Evolutionary conservation across 2,797 vertebrate genomes (phyloP), one percentile per base, ranked within the genome.

Genomic region (Uromys caudimaculatus): DNA sequence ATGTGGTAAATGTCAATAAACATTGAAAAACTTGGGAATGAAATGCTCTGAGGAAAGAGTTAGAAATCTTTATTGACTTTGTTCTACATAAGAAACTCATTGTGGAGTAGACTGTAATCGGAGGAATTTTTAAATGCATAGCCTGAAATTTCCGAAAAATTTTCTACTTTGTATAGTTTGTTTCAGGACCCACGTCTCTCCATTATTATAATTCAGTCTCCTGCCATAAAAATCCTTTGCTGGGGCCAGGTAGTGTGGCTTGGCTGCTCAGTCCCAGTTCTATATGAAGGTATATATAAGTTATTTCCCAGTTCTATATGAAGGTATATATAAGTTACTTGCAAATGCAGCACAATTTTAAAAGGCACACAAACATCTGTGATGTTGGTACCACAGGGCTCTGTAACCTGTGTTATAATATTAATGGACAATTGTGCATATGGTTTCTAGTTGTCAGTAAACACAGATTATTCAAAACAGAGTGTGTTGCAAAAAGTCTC

Each of bases 401-500:
- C 54, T 54, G 3, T 11, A 94, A 64, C n/a, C 29, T 38, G 5
- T n/a, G 50, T 9, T 8, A 21, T 47, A 24, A 50, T 27, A 38
- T n/a, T 23, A 76, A 76, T 41, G 35, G 21, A 41, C 2, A 60
- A 54, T 14, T 71, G 17, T 89, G 7, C 24, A 3, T 38, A 52
- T 41, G 27, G 27, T 54, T n/a, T 81, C n/a, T 44, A 79, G 47
- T 92, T 83, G 52, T 71, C 60, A 82, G 14, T 89, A 82, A 89
- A 52, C 3, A 50, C 32, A 86, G 6, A 19, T 91, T 58, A 50
- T 94, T 78, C 47, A 89, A 82, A 94, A 77, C 95, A 99, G 97
- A 97, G 89, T 99, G 91, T 99, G 99, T 99, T 29, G 98, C 98
- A 38, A 98, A 41, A 98, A 52, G 6, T 85, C 11, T 82, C 4